A percentile compares a stretch with the other conserved stretches of the same genome.
Conservation (phyloP, 2,797 vertebrate species). For the Bufotes viridis region DNA sequence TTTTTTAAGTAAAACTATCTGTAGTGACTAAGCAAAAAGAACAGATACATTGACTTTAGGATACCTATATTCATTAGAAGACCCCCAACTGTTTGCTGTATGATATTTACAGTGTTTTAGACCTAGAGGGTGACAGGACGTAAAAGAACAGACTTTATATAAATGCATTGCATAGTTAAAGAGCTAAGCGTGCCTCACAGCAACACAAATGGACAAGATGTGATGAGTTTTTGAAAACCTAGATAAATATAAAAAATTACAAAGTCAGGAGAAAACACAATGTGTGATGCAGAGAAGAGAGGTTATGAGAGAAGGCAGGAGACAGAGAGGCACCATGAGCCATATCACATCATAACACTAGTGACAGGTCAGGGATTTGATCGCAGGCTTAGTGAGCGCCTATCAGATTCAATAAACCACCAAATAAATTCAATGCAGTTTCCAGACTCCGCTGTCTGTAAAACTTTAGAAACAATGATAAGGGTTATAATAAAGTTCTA, state of each 20-base stretch:
- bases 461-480: not conserved
- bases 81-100: no score
- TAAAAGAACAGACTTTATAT: no score
- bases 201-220: not conserved
- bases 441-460: not conserved
- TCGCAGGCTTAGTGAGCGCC: not conserved
- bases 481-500: not conserved
- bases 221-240: not conserved
- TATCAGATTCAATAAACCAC: not conserved
- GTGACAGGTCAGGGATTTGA: not conserved
- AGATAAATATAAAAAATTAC: not conserved
- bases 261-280: not conserved
- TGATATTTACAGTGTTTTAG: no score
- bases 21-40: no score
- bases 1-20: no score
- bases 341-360: conserved; percentile 1
- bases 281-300: not conserved
- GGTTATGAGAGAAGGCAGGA: not conserved
- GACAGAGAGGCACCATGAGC: conserved; percentile 7
- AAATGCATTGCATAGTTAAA: no score
- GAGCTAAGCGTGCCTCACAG: not conserved
- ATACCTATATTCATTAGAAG: no score
- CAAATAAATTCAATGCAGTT: not conserved
- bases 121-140: no score
- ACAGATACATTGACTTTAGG: no score